phyloP scores from a whole-genome alignment of 2,113 vertebrate genomes.

The Excalfactoria chinensis region DNA sequence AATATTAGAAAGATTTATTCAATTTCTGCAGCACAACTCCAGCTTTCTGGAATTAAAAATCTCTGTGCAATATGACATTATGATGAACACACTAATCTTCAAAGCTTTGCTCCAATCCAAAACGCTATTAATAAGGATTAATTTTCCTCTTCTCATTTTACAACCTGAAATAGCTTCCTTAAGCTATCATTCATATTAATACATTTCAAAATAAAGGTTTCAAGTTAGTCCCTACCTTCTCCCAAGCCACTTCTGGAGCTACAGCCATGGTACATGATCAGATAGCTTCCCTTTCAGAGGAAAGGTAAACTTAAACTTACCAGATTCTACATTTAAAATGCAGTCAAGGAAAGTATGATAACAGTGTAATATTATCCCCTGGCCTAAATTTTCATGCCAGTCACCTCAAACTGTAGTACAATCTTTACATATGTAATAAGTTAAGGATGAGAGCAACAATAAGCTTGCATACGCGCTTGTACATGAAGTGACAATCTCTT shows the following conservation, averaged over 20 bases:
- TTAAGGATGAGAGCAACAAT: background rate
- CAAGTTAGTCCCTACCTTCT: background rate
- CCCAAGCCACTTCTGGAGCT: background rate
- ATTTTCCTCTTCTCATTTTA: slow-evolving; percentile 1
- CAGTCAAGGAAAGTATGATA: background rate
- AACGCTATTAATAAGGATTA: background rate
- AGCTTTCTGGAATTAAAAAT: slow-evolving; percentile 35
- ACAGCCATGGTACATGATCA: background rate
- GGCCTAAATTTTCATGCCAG: background rate
- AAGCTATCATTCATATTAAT: background rate
- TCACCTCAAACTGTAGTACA: background rate
- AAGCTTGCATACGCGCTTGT: background rate
- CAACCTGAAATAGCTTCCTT: slow-evolving; percentile 20
- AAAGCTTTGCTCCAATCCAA: background rate
- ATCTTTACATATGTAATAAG: background rate
- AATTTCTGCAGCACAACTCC: slow-evolving; percentile 4
- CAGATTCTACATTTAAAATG: background rate
- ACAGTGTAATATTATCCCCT: rapidly evolving
- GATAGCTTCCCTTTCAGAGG: background rate
- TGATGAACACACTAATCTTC: slow-evolving; percentile 25
- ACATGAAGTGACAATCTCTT: background rate
- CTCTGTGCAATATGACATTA: background rate
- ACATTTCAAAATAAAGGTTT: background rate
- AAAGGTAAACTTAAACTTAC: background rate
- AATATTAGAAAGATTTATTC: slow-evolving; percentile 53